Evolutionary conservation across 37 sponge, comb jelly and placozoan species (phyloP), one percentile per base, ranked within the genome.

Genomic region (Ephydatia muelleri): DNA sequence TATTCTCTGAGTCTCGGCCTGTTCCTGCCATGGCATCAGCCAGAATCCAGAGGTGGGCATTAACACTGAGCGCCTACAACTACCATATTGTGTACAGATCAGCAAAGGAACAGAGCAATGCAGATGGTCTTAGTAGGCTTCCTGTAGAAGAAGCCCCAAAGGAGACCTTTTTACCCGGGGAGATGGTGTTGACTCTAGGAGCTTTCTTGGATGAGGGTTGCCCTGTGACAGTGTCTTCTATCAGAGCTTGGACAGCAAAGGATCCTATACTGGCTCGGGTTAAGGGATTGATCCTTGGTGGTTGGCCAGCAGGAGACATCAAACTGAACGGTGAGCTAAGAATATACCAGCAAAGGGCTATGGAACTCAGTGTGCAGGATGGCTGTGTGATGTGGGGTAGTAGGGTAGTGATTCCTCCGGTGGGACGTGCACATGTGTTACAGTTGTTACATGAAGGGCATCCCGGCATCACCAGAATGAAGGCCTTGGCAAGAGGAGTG

Each of bases 1-100:
- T 85, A 35, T 78, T 85, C 0, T 40, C 21, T 26, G 72, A 78
- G 35, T 16, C 2, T 27, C n/a, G 33, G 30, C 72, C 28, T 26
- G 40, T 68, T 22, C 86, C 86, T 2, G 0, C 79, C 13, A 70
- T 85, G 72, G 86, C 86, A 0, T 85, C 87, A 14, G 80, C 87
- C 12, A 23, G 81, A 5, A 33, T 80, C 16, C 87, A 80, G 68
- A 27, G 79, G 6, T 85, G 86, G 86, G 86, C 86, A 6, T 36
- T 85, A 30, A 77, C 35, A 3, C 32, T 85, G 3, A 70, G 86
- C 47, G 79, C 79, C 2, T 85, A 85, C 57, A 8, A 78, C 22
- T 85, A 85, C 72, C 1, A 28, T 23, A 85, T 85, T 6, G 0
- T 4, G 16, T 78, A 85, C 86, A 77, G 31, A 26, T 48, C 79